Percentiles rank a stretch among this genome's conserved stretches.
Evolutionary conservation across 2,797 vertebrate genomes (phyloP).

Genomic region (Mormyrus hasselquistii): DNA sequence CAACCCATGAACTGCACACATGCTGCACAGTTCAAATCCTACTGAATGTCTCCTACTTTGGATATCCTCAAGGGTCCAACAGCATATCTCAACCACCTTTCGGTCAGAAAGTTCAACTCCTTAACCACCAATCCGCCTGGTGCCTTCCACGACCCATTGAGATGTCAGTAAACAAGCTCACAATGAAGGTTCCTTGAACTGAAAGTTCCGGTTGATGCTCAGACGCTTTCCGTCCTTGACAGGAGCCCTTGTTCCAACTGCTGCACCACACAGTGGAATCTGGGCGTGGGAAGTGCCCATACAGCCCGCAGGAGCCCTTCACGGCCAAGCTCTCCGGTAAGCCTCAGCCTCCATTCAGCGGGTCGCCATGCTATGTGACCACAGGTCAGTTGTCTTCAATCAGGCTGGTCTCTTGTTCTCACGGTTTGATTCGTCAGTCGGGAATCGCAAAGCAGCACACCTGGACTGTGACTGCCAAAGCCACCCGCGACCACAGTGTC

Average conservation of each 20-base stretch:
- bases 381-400: not conserved
- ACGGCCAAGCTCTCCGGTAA: slow-evolving; percentile 63
- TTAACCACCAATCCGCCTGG: not conserved
- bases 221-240: slow-evolving; percentile 21
- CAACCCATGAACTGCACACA: not conserved
- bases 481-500: not conserved
- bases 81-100: not conserved
- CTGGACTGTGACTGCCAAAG: not conserved
- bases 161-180: not conserved
- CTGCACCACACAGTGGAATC: slow-evolving; percentile 61
- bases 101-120: not conserved
- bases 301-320: slow-evolving; percentile 71
- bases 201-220: not conserved
- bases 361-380: not conserved
- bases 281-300: slow-evolving; percentile 75
- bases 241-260: slow-evolving; percentile 52
- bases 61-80: not conserved
- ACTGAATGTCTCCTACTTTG: not conserved
- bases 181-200: not conserved
- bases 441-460: not conserved
- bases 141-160: not conserved
- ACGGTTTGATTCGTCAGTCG: not conserved
- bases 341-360: not conserved
- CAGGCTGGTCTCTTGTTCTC: not conserved
- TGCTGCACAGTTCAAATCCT: not conserved